phyloP scores from a whole-genome alignment of 2,888 invertebrate species.

The Sacculina carcini region DNA sequence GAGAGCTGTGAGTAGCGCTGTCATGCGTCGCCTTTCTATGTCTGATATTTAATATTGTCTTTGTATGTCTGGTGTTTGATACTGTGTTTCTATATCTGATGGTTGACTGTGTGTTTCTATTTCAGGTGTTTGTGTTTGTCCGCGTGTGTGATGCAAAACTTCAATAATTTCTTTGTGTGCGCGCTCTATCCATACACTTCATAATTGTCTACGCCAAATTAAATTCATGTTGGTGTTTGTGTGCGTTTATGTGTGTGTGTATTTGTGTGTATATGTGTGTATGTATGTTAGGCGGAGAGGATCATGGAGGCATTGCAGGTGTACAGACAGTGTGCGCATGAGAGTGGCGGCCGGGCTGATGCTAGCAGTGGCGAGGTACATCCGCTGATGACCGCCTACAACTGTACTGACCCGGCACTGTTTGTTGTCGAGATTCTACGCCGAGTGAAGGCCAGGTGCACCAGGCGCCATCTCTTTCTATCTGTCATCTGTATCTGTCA shows the following conservation, averaged over 20 bases:
- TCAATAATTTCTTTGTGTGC: no score
- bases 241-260: no score
- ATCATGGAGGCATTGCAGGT: conserved; percentile 71
- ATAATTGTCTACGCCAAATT: no score
- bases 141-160: no score
- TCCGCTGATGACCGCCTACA: conserved; percentile 53
- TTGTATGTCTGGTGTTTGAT: not conserved
- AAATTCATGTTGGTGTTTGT: no score
- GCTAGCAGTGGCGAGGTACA: conserved; percentile 33
- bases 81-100: conserved; percentile 1
- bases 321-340: conserved; percentile 32
- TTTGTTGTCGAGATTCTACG: conserved; percentile 53
- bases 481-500: no score
- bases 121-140: no score
- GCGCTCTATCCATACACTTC: no score
- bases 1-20: conserved; percentile 37
- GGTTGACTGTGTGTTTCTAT: no score
- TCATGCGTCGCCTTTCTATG: not conserved
- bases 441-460: conserved; percentile 55
- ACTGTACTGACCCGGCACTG: conserved; percentile 40
- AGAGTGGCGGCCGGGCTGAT: conserved; percentile 23
- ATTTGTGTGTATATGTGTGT: not conserved
- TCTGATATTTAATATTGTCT: not conserved
- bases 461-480: no score
- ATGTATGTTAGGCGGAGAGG: conserved; percentile 40